Evolutionary conservation across 2,888 invertebrate genomes (phyloP), one percentile per base, ranked within the genome.

Genomic region (Pediacus dermestoides): DNA sequence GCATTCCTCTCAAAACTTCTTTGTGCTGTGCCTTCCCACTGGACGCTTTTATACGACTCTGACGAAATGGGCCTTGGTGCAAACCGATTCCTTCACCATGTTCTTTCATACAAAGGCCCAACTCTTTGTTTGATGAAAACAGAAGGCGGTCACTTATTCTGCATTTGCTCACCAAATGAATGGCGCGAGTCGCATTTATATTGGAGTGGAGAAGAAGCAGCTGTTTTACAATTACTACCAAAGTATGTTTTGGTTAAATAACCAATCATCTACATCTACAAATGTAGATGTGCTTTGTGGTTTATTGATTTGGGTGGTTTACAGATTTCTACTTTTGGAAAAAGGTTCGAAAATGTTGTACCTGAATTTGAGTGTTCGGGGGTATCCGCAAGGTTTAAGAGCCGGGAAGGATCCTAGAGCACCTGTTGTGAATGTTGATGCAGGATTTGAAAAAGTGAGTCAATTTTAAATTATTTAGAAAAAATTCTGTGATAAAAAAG

Each of bases 151-250:
- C 77, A 84, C 46, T 76, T 85, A 42, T 82, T 87, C 58, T 90
- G 87, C 61, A 68, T 92, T 37, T 87, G 86, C 15, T 72, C 82
- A 6, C 81, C 88, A 8, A 72, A 73, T 40, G 92, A 91, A 68
- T 93, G 93, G 93, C 81, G 81, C 52, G 92, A 89, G 67, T 82
- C 85, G 2, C 83, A 88, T 70, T 75, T 81, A 31, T 90, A 88
- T 70, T 88, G 87, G 78, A 93, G 93, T 26, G 77, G 80, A 2
- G 78, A 83, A n/a, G 86, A 89, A 42, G 78, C 82, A 44, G 79
- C 84, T 53, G 75, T 88, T 26, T 71, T 91, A 39, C 89, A 90
- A 65, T 67, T 92, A 15, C 72, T 80, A 36, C 87, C 87, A 25
- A 80, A 80, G 76, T 85, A 67, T 69, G 77, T 68, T 21, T 10